These are phyloP conservation scores for Silurus lanzhouensis DNA, from an alignment of 2,797 vertebrate genomes.

Conservation along the genomic window DNA sequence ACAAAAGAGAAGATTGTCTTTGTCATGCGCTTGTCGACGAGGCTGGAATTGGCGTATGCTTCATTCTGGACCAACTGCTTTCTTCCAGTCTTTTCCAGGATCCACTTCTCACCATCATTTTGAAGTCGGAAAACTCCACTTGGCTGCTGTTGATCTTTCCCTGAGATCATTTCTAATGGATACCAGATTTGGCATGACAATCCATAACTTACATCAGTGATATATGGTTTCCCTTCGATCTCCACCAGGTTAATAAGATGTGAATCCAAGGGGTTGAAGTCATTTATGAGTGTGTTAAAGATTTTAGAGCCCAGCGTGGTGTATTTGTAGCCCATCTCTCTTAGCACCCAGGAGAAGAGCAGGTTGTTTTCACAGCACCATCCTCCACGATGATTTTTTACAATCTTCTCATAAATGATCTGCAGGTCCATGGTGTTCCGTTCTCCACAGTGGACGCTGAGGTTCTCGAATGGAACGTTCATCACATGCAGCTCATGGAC, in stretches of 20 bases:
- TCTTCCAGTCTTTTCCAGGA: conserved; percentile 79
- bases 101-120: conserved; percentile 74
- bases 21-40: conserved; percentile 67
- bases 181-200: conserved; percentile 79
- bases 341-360: conserved; percentile 81
- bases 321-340: conserved; percentile 75
- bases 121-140: conserved; percentile 75
- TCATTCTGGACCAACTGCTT: conserved; percentile 72
- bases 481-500: too few relatives aligned
- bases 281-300: conserved; percentile 8
- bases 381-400: conserved; percentile 61
- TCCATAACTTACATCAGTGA: conserved; percentile 79
- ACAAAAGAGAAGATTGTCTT: conserved; percentile 77
- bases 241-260: conserved; percentile 78
- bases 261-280: conserved; percentile 49
- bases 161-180: conserved; percentile 80
- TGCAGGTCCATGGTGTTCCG: too few relatives aligned
- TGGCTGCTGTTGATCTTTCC: conserved; percentile 79
- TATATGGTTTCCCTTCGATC: conserved; percentile 46
- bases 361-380: conserved; percentile 67
- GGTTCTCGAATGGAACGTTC: too few relatives aligned
- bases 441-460: too few relatives aligned
- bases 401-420: too few relatives aligned
- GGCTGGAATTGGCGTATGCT: conserved; percentile 70
- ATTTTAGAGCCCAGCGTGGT: conserved; percentile 37